phyloP scores from a whole-genome alignment of 2,888 invertebrate genomes.

The Cylloceria caligata region DNA sequence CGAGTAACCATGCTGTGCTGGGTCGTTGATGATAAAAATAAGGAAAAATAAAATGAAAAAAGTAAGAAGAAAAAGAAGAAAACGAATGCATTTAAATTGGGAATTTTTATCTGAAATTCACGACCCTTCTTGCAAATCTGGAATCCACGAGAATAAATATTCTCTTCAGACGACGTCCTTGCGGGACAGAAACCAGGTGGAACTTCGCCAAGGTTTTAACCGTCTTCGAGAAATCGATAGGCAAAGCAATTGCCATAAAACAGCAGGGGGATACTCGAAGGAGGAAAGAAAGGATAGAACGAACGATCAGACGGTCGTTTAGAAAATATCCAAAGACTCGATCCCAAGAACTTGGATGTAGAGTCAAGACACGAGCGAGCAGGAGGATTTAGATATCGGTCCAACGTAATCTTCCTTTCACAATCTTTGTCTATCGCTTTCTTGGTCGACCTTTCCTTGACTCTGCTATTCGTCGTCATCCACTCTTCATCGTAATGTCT shows the following conservation, averaged over 20 bases:
- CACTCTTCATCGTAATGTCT: constrained; percentile 54
- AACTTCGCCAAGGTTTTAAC: constrained; percentile 41
- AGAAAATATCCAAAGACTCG: constrained; percentile 55
- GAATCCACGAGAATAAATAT: constrained; percentile 11
- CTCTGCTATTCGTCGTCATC: constrained; percentile 5
- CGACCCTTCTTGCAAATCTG: not conserved
- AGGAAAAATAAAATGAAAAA: no score
- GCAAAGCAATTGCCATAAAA: constrained; percentile 57
- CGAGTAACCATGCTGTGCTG: no score
- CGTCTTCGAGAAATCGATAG: constrained; percentile 45
- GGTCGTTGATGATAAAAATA: no score
- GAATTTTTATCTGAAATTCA: constrained; percentile 46
- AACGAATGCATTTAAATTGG: constrained; percentile 74
- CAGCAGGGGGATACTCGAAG: constrained; percentile 3
- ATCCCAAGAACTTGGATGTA: constrained; percentile 35
- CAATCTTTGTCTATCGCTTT: constrained; percentile 61
- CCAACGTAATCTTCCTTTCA: constrained; percentile 63
- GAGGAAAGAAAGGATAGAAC: constrained; percentile 30
- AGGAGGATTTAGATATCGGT: constrained; percentile 30
- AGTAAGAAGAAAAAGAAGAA: constrained; percentile 17
- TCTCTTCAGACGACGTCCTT: constrained; percentile 9
- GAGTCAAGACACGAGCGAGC: constrained; percentile 38
- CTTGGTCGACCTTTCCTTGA: not conserved
- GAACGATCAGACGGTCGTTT: constrained; percentile 57
- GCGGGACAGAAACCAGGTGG: constrained; percentile 55